Evolutionary conservation across 2,113 vertebrate genomes (phyloP), one percentile per base, ranked within the genome.

Genomic region (Agapornis roseicollis): DNA sequence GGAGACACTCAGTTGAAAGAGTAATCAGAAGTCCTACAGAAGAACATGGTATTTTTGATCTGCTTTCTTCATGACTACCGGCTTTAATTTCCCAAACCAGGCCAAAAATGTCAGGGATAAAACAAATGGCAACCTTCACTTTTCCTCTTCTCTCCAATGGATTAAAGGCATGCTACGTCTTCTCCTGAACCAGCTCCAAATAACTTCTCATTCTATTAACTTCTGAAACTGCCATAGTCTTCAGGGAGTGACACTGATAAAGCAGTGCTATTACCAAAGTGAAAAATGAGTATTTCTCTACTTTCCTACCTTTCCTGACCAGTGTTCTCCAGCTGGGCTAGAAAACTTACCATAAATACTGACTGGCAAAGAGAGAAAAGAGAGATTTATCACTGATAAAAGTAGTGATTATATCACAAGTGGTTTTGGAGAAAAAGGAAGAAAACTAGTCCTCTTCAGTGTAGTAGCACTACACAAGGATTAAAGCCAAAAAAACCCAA

Each of bases 161-260:
- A 76, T 89, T 87, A 91, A 92, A 92, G 37, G 66, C 37, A 69
- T 25, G 25, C 9, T 46, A 17, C 58, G 69, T 35, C 69, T 92
- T 76, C 66, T 85, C 74, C 72, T 88, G 84, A 92, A 94, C 24
- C 28, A 65, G 22, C 52, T 91, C 84, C 91, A 92, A 92, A 74
- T 56, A 92, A 80, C 41, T 87, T 79, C 78, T 86, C 35, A 69
- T 94, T 91, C 74, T 85, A 92, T 87, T 85, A 93, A 88, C 83
- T 92, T 85, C 87, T 87, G 49, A 89, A 91, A 92, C 73, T 37
- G 41, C 39, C 81, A 76, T 20, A 85, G 74, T 80, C 83, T 47
- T 89, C 63, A 65, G 77, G 50, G 55, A 93, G 78, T 64, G 77
- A 85, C 85, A 90, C 60, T 68, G 90, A 93, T 70, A 76, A 95